Base-by-base conservation (phyloP, 2,113 vertebrate genomes). In the Stigmatopora argus region DNA sequence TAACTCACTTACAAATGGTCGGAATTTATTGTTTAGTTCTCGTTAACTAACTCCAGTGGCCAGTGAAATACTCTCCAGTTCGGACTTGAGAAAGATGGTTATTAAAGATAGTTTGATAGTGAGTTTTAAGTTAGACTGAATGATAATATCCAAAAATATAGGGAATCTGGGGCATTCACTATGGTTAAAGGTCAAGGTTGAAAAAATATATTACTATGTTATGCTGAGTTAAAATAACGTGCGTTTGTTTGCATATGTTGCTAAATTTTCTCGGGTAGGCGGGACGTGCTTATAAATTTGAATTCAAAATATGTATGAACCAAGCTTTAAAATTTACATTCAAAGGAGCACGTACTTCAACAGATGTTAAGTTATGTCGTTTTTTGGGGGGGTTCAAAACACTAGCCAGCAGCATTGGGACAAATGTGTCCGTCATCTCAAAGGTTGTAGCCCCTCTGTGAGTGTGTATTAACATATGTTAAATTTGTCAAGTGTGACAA, bases 381-480 rank as follows among this genome's bases (percentile, higher is more conserved):
- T 13, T 31, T 8, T 14, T 13, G 15, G 13, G 46, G 14, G 53
- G 13, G 13, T 5, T 56, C 23, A 53, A 53, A 53, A 51, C 49
- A 3, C 21, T 23, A 12, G 12, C 52, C 13, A 53, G 12, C 19
- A 26, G 11, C 35, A 59, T 10, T 44, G 11, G 38, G 12, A 60
- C 58, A 60, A 60, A 60, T 60, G 58, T 60, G 41, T 19, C 35
- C 17, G 31, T 18, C n/a, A 14, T 64, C 26, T 62, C 21, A 21
- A 38, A 59, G 18, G 34, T 59, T 41, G n/a, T 19, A 12, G 59
- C 6, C 19, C 38, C 58, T 76, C 66, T 72, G 67, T 66, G 52
- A 23, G 66, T 60, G 62, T 78, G 74, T 62, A 57, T 73, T 73
- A 71, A 66, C 72, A 81, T 74, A 70, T 78, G 71, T n/a, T 63